These are phyloP conservation scores for Aphis craccivora DNA, from an alignment of 1,140 invertebrate genomes.

Conservation along the genomic window DNA sequence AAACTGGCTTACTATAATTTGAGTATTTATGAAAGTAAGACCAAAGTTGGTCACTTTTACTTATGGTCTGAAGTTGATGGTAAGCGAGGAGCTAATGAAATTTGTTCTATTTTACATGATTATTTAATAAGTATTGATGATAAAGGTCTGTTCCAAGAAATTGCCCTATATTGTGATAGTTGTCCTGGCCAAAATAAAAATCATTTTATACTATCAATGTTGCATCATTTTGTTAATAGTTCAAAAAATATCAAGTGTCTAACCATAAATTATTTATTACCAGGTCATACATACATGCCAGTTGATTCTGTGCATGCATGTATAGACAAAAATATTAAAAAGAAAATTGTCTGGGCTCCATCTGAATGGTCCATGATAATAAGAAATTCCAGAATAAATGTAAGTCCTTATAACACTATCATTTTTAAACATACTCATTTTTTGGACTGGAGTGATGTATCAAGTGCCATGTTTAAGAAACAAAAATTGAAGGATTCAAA, in stretches of 20 bases:
- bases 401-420: not conserved
- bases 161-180: not conserved
- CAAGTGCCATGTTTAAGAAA: not conserved
- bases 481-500: not conserved
- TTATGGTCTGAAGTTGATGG: conserved; percentile 44
- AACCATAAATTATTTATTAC: conserved; percentile 26
- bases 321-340: conserved; percentile 43
- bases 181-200: conserved; percentile 26
- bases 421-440: not conserved
- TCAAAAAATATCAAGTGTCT: conserved; percentile 3
- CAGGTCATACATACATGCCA: conserved; percentile 46
- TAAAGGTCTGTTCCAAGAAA: conserved; percentile 8
- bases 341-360: not conserved
- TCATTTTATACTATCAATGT: conserved; percentile 1
- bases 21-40: conserved; percentile 42
- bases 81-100: conserved; percentile 29
- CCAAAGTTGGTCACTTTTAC: not conserved
- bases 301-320: conserved; percentile 31
- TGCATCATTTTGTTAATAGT: not conserved
- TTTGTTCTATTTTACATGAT: conserved; percentile 20
- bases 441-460: not conserved
- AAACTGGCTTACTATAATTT: conserved; percentile 11
- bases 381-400: not conserved
- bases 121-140: conserved; percentile 5
- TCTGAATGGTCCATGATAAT: not conserved